Evolutionary conservation across 2,113 vertebrate species (phyloP).

Genomic region (Melanerpes aurifrons): DNA sequence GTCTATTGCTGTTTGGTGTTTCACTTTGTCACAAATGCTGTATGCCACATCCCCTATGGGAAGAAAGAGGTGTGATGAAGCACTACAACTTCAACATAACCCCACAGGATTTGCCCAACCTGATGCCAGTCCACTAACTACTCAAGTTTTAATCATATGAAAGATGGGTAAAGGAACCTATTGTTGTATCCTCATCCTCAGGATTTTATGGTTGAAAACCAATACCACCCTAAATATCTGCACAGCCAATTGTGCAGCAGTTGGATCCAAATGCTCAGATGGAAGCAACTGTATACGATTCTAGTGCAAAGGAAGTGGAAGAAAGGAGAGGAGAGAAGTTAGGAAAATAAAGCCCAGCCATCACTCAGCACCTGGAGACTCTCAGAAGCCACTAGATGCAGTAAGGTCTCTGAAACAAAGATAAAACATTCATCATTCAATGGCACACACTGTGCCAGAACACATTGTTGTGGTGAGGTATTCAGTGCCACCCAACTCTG

Average conservation of each 20-base stretch:
- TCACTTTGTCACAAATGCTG: not conserved
- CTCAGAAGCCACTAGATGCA: not conserved
- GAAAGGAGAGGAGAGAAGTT: not conserved
- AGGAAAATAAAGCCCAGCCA: not conserved
- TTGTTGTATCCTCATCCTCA: not conserved
- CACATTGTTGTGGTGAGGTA: not conserved
- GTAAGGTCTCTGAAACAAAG: not conserved
- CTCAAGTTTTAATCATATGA: not conserved
- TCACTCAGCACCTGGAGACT: not conserved
- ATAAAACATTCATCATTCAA: not conserved
- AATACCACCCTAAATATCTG: rapidly evolving
- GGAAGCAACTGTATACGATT: not conserved
- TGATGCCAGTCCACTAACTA: not conserved
- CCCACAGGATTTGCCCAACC: not conserved
- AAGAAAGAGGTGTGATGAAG: not conserved
- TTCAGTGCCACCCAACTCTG: not conserved
- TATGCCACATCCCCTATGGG: not conserved
- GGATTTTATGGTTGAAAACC: not conserved
- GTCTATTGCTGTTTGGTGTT: not conserved
- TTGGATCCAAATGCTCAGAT: not conserved
- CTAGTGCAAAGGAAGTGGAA: not conserved
- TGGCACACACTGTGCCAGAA: not conserved
- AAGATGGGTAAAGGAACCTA: not conserved
- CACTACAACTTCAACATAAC: not conserved
- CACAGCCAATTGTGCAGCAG: not conserved